Percentiles rank a stretch among this genome's conserved stretches.
These are phyloP conservation scores for Peromyscus polionotus DNA, from an alignment of 2,113 vertebrate genomes.

Conservation along the genomic window DNA sequence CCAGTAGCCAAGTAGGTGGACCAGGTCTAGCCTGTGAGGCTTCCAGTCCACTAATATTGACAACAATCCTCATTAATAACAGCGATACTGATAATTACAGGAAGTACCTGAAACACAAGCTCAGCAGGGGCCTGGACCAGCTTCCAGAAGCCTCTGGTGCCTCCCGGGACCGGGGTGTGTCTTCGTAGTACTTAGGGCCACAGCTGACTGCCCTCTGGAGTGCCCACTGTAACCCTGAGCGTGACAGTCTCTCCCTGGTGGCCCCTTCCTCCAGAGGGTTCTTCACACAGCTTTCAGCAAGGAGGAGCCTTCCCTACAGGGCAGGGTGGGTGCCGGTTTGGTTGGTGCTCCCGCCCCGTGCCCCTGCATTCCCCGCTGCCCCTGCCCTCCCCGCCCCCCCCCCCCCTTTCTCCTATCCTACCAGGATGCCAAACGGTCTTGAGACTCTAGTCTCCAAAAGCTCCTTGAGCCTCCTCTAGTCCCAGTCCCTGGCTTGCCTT, in stretches of 20 bases:
- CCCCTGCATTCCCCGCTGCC: neutral
- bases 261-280: neutral
- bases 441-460: neutral
- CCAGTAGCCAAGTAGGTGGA: neutral
- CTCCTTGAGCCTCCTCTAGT: neutral
- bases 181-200: neutral
- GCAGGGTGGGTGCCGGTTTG: too few relatives aligned
- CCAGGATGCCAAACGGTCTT: neutral
- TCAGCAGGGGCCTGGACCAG: neutral
- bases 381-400: neutral
- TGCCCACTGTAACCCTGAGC: neutral
- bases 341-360: too few relatives aligned
- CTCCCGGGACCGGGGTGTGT: neutral
- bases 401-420: neutral
- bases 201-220: neutral
- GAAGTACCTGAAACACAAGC: conserved; percentile 65
- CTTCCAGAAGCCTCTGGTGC: neutral
- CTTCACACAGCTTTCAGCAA: neutral
- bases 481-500: neutral
- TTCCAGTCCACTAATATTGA: neutral
- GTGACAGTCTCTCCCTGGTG: neutral
- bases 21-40: neutral
- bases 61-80: neutral
- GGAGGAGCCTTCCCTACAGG: neutral
- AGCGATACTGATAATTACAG: conserved; percentile 21